Conservation (phyloP, 2,113 vertebrate species). For the Paratilapia polleni region DNA sequence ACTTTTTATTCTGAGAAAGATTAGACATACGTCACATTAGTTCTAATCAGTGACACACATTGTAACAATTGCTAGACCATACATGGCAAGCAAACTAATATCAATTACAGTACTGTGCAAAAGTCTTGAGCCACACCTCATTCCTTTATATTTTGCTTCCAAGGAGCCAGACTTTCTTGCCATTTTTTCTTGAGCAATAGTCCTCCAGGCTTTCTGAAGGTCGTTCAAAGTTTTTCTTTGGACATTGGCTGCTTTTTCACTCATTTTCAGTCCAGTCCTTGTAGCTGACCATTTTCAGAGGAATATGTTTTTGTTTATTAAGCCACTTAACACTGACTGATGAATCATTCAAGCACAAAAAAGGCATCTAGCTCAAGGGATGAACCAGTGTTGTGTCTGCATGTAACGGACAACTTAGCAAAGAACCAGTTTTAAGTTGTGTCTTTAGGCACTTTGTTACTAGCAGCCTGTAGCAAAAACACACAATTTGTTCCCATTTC, state of each 20-base stretch:
- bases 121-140: neutral
- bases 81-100: neutral
- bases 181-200: neutral
- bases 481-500: neutral
- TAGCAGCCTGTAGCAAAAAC: neutral
- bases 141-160: neutral
- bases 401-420: neutral
- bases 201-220: neutral
- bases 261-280: neutral
- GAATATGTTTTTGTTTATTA: neutral
- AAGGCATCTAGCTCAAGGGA: neutral
- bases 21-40: neutral
- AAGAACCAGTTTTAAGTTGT: neutral
- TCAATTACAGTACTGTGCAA: neutral
- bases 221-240: neutral
- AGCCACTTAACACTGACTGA: neutral
- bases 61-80: neutral
- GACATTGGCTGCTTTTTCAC: neutral
- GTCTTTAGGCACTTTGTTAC: neutral
- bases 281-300: too few species aligned
- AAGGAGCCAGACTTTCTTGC: neutral
- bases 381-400: neutral
- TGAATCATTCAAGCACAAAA: fast-evolving
- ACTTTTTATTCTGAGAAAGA: neutral
- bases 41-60: neutral